Evolutionary conservation across 2,888 invertebrate species (phyloP).

Genomic region (Andricus quercusramuli): DNA sequence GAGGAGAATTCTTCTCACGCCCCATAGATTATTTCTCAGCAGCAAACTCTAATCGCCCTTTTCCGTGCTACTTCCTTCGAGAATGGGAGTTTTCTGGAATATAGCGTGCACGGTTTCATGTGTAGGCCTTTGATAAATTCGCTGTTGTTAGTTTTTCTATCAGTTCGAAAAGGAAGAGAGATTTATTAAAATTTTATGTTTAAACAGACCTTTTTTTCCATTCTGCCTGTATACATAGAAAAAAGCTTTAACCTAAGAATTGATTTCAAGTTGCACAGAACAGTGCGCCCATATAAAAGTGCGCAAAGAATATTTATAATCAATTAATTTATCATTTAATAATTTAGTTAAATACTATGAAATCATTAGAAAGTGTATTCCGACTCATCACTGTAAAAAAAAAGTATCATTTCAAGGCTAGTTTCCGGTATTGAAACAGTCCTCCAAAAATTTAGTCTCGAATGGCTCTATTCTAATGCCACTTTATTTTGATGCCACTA

Average conservation of each 20-base stretch:
- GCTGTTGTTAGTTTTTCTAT: background rate
- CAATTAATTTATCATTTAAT: too few species aligned
- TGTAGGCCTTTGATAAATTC: constrained; percentile 26
- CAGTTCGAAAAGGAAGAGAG: background rate
- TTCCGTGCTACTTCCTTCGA: constrained; percentile 28
- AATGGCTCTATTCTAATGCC: too few species aligned
- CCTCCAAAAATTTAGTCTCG: too few species aligned
- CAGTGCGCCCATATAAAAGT: too few species aligned
- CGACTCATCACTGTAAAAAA: too few species aligned
- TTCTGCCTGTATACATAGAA: background rate
- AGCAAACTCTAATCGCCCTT: constrained; percentile 30
- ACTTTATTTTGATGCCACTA: too few species aligned
- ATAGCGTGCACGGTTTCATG: constrained; percentile 11
- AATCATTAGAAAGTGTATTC: too few species aligned
- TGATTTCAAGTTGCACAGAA: too few species aligned
- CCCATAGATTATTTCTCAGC: constrained; percentile 26
- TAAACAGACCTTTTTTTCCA: background rate
- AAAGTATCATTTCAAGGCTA: too few species aligned
- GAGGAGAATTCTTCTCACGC: constrained; percentile 24
- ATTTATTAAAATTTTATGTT: background rate
- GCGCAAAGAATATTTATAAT: too few species aligned
- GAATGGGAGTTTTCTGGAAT: constrained; percentile 26
- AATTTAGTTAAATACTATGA: too few species aligned
- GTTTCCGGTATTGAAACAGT: too few species aligned
- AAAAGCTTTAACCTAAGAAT: background rate